Base-by-base conservation (phyloP, 2,113 vertebrate species). In the Nibea coibor region DNA sequence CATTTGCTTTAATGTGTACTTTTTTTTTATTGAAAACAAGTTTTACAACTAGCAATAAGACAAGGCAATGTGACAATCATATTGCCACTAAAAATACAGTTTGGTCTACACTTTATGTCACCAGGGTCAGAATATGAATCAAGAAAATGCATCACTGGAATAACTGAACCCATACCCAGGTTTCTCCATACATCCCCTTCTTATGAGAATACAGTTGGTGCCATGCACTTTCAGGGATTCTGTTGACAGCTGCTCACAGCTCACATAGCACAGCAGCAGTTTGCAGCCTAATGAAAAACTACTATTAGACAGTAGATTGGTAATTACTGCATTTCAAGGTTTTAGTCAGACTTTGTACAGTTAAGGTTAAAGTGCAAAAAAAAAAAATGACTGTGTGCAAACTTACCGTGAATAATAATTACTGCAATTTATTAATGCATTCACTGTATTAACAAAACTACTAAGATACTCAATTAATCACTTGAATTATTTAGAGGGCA, bases 201-300 rank as follows among this genome's bases (percentile, higher is more conserved):
- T 56, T 26, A 50, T 20, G 17, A 51, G 57, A 56, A 50, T 51
- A 42, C 2, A 10, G 71, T 14, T 39, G 56, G 26, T 35, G 48
- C 12, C 28, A 53, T 22, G 22, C 22, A 61, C 22, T 57, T 8
- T 62, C 16, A 20, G 20, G 26, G 45, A 47, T 5, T 56, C 15
- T 42, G 59, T 39, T 57, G 42, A 47, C 28, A 31, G 70, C 3
- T 62, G 65, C 47, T 71, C 48, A 12, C 28, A 68, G 56, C 62
- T 35, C 35, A 39, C 35, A 39, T 39, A 39, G 35, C 35, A 39
- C 35, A 9, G 35, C 2, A 39, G 65, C 65, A 28, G 58, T 57
- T 63, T 75, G 50, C 50, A 71, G 9, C 17, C 42, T 7, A 2
- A 72, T 53, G 66, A 71, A 35, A 61, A 72, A 59, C 26, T 35